Conservation (phyloP, 2,113 vertebrate genomes). For the Chelonoidis abingdonii region DNA sequence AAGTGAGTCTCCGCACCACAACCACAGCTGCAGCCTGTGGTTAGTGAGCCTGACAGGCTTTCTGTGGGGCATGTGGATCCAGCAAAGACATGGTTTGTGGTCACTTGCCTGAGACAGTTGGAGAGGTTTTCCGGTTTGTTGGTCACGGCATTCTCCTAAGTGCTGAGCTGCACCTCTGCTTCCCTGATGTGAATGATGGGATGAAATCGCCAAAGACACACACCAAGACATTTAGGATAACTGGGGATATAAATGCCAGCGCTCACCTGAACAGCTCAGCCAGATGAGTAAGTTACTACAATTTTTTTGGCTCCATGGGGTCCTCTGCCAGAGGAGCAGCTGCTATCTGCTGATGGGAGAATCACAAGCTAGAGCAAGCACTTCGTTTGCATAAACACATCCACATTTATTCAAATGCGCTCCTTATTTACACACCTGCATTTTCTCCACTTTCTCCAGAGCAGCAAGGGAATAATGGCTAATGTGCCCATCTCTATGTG, state of each 20-base stretch:
- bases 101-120: background rate
- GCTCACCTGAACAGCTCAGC: fast-evolving
- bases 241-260: background rate
- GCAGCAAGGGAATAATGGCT: background rate
- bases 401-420: background rate
- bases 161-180: no score
- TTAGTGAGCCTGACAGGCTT: background rate
- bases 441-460: fast-evolving
- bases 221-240: background rate
- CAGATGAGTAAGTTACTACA: background rate
- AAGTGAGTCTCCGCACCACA: background rate
- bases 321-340: background rate
- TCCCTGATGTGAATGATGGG: background rate
- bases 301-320: background rate
- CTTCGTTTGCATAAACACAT: background rate
- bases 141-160: background rate
- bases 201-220: background rate
- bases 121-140: background rate
- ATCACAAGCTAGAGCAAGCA: background rate
- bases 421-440: background rate
- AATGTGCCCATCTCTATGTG: background rate
- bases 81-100: background rate
- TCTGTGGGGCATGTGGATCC: background rate
- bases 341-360: fast-evolving
- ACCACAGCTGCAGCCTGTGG: background rate